Percentiles rank a stretch among this genome's conserved stretches.
These are phyloP conservation scores for Gouania willdenowi DNA, from an alignment of 2,797 vertebrate genomes.

Conservation along the genomic window DNA sequence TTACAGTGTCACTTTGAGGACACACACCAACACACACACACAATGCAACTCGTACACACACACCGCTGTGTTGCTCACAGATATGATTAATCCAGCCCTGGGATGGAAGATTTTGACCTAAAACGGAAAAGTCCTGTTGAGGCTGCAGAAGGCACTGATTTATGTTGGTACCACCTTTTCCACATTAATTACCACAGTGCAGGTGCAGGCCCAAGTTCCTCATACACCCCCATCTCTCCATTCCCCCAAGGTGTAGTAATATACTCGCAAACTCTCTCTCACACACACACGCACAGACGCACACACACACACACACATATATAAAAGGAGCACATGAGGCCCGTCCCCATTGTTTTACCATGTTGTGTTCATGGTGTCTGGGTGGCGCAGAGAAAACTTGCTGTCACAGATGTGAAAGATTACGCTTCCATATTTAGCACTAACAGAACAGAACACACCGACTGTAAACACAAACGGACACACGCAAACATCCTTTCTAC, in stretches of 20 bases:
- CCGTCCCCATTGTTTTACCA: conserved; percentile 53
- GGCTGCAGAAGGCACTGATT: conserved; percentile 79
- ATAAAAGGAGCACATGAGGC: conserved; percentile 42
- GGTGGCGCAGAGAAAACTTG: conserved; percentile 68
- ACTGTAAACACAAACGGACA: conserved; percentile 33
- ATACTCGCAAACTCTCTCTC: too few species aligned
- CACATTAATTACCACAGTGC: conserved; percentile 79
- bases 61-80: conserved; percentile 47
- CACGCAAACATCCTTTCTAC: not conserved
- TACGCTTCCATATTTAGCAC: conserved; percentile 63
- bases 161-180: conserved; percentile 70
- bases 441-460: conserved; percentile 55
- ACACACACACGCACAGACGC: conserved; percentile 27
- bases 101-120: conserved; percentile 79
- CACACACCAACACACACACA: conserved; percentile 27
- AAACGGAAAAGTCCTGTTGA: conserved; percentile 83
- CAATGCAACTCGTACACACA: conserved; percentile 36
- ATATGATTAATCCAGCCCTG: conserved; percentile 76
- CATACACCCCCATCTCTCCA: not conserved
- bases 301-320: conserved; percentile 17
- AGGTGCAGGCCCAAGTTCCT: conserved; percentile 80
- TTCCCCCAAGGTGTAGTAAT: conserved; percentile 55
- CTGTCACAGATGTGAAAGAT: conserved; percentile 61
- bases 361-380: conserved; percentile 60
- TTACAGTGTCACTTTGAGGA: conserved; percentile 25